Conservation (phyloP, 2,113 vertebrate genomes). For the Mormyrus iriodes region DNA sequence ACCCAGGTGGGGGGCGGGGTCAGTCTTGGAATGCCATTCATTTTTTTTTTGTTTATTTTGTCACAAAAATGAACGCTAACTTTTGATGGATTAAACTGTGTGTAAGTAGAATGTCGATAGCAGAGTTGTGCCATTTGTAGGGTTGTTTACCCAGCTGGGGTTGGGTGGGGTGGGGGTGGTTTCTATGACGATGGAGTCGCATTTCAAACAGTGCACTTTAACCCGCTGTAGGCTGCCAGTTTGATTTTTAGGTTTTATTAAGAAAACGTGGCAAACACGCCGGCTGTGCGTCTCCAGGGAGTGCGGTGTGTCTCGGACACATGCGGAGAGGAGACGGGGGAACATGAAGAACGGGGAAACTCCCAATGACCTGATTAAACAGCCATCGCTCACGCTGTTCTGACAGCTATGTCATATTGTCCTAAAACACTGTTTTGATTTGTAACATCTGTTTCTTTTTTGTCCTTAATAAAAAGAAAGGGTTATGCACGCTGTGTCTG, state of each 20-base stretch:
- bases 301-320: background rate
- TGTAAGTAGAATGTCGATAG: background rate
- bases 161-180: background rate
- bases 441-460: constrained; percentile 57
- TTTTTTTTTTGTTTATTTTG: background rate
- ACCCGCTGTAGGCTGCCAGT: constrained; percentile 42
- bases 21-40: background rate
- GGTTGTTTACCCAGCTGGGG: background rate
- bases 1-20: background rate
- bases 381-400: constrained; percentile 46
- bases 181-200: background rate
- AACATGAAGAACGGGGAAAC: background rate
- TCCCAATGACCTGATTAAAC: constrained; percentile 44
- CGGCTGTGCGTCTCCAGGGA: background rate
- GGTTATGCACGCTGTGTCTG: constrained; percentile 55
- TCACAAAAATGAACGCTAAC: background rate
- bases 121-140: background rate
- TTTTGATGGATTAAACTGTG: constrained; percentile 27
- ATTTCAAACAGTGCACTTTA: constrained; percentile 46
- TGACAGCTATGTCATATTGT: constrained; percentile 47
- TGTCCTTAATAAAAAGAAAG: constrained; percentile 46
- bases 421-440: constrained; percentile 62
- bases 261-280: background rate
- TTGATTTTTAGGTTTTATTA: constrained; percentile 28
- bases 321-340: background rate